Conservation (phyloP, 1,140 invertebrate species). For the Odontomachus brunneus region DNA sequence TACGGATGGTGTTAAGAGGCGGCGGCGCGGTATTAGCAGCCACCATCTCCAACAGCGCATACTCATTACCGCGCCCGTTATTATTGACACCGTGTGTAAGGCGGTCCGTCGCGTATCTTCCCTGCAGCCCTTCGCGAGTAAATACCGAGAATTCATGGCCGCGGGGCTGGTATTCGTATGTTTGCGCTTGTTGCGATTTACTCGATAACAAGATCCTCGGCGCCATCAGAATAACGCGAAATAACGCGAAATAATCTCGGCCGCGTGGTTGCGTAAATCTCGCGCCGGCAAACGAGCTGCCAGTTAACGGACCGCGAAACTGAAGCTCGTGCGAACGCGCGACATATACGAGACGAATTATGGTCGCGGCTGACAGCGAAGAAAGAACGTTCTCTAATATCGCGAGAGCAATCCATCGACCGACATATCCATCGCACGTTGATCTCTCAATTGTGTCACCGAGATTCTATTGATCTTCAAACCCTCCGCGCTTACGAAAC, state of each 20-base stretch:
- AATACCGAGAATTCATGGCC: conserved; percentile 44
- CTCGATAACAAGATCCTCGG: conserved; percentile 32
- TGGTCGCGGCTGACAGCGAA: neutral
- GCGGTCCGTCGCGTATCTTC: conserved; percentile 58
- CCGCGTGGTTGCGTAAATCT: neutral
- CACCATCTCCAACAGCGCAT: conserved; percentile 63
- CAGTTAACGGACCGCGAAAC: conserved; percentile 36
- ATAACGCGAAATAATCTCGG: conserved; percentile 48
- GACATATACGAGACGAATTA: neutral
- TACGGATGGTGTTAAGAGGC: conserved; percentile 76
- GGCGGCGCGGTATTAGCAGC: conserved; percentile 68
- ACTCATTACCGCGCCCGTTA: conserved; percentile 75
- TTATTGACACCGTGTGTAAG: conserved; percentile 75
- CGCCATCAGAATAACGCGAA: no score
- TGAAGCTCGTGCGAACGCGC: neutral
- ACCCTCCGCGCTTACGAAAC: neutral
- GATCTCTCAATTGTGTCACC: neutral
- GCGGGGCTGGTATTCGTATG: conserved; percentile 23
- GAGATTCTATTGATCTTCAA: neutral
- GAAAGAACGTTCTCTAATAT: neutral
- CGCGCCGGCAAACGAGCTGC: neutral
- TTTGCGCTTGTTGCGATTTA: conserved; percentile 37
- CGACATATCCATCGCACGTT: neutral
- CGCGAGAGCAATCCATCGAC: no score
- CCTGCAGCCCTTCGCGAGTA: conserved; percentile 62